Evolutionary conservation across 2,888 invertebrate genomes (phyloP), one percentile per base, ranked within the genome.

Genomic region (Thymelicus lineola): DNA sequence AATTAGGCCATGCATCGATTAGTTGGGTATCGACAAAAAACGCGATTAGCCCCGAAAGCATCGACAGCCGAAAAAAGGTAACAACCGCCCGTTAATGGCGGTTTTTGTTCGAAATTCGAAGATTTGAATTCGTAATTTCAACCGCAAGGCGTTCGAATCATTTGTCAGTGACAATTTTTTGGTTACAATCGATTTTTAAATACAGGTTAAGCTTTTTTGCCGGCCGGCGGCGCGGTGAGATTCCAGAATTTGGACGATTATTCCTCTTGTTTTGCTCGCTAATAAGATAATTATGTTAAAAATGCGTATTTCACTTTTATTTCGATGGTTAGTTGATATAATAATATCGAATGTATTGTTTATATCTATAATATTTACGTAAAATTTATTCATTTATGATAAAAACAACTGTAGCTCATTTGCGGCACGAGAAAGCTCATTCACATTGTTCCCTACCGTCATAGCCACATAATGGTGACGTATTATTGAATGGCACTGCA

Each of bases 91-190:
- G 87, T 90, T 93, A 93, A 93, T 93, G 92, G 90, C 83, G 86
- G 90, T 93, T 93, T 93, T 93, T 93, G 91, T 93, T 90, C 86
- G 81, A 87, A 91, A 89, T 87, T 87, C 87, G 86, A 93, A 91
- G 91, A 92, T 93, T 93, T 91, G 93, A 92, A 92, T 93, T 88
- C 92, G 92, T 93, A 91, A 93, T 93, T 93, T 87, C 86, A 86
- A 92, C 93, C 93, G 86, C 93, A 91, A 92, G 90, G 86, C 91
- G 89, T 91, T 90, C 88, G 90, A 90, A 92, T 92, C 93, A 93
- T 93, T 93, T 92, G 93, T 93, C 93, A 93, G 91, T 93, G 93
- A 93, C 93, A 93, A 91, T 93, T 92, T 91, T 91, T 93, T 91
- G 87, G 90, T 85, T 88, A 87, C 92, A 91, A 93, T 93, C 93